Percentiles rank a stretch among this genome's conserved stretches.
Conservation (phyloP, 1,140 invertebrate genomes). For the Drosophila pallidifrons region DNA sequence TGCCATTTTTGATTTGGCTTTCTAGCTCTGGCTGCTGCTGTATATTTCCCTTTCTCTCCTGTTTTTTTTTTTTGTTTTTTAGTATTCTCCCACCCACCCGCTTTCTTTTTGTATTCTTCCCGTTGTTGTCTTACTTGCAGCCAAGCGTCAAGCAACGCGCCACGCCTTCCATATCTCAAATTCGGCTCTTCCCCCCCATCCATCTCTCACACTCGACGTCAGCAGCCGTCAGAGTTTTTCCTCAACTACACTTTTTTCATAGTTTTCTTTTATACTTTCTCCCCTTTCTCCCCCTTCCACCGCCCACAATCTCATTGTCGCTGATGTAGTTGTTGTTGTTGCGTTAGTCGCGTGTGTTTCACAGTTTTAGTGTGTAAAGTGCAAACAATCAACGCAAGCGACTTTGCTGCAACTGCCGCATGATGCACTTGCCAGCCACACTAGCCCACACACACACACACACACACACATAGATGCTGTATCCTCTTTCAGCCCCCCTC, state of each 20-base stretch:
- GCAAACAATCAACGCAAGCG: conserved; percentile 79
- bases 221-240: conserved; percentile 42
- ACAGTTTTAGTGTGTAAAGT: conserved; percentile 77
- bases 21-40: conserved; percentile 24
- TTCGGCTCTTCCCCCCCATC: conserved; percentile 10
- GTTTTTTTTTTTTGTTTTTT: too few species aligned
- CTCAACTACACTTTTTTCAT: not conserved
- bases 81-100: too few species aligned
- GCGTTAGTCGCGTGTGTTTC: conserved; percentile 57
- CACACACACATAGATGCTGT: conserved; percentile 1
- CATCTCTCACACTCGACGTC: conserved; percentile 28
- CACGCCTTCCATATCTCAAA: conserved; percentile 34
- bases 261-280: not conserved
- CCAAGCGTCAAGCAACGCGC: conserved; percentile 11
- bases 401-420: conserved; percentile 64
- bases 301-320: conserved; percentile 1
- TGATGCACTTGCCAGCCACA: conserved; percentile 38
- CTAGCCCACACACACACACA: not conserved
- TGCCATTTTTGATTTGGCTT: conserved; percentile 68
- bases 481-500: conserved; percentile 27
- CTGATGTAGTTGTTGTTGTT: conserved; percentile 18
- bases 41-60: not conserved
- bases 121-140: conserved; percentile 9
- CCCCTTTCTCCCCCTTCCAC: not conserved
- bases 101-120: not conserved